Evolutionary conservation across 2,113 vertebrate species (phyloP).

Genomic region (Xyrauchen texanus): DNA sequence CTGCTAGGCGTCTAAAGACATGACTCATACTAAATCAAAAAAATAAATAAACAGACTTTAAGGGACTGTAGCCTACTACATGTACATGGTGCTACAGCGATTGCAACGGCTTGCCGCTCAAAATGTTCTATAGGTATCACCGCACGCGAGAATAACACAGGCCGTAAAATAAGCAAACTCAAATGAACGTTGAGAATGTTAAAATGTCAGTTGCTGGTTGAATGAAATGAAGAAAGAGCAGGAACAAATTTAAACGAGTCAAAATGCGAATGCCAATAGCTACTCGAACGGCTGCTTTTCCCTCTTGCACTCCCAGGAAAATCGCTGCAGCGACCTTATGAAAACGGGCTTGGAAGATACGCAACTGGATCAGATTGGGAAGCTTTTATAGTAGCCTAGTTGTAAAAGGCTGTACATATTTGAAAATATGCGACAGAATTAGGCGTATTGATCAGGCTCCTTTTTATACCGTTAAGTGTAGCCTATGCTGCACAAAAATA

Average conservation of each 20-base stretch:
- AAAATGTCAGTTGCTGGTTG: neutral
- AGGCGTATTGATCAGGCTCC: neutral
- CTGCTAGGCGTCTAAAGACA: no score
- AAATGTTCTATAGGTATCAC: neutral
- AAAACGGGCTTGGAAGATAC: neutral
- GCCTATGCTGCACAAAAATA: no score
- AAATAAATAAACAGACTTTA: no score
- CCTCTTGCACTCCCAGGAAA: constrained; percentile 8
- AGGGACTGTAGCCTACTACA: no score
- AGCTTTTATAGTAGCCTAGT: neutral
- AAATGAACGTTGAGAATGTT: neutral
- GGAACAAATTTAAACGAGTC: neutral
- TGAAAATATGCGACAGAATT: neutral
- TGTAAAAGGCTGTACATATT: no score
- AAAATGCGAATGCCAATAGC: neutral
- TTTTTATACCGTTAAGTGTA: no score
- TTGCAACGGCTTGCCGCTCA: neutral
- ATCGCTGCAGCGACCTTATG: neutral
- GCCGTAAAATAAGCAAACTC: neutral
- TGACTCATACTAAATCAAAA: no score
- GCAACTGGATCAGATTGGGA: neutral
- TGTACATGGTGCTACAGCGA: no score
- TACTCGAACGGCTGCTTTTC: constrained; percentile 36
- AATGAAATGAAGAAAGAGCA: neutral
- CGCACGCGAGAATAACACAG: neutral